Percentiles rank a stretch among this genome's conserved stretches.
Evolutionary conservation across 1,140 invertebrate species (phyloP).

Genomic region (Subanguina moxae): DNA sequence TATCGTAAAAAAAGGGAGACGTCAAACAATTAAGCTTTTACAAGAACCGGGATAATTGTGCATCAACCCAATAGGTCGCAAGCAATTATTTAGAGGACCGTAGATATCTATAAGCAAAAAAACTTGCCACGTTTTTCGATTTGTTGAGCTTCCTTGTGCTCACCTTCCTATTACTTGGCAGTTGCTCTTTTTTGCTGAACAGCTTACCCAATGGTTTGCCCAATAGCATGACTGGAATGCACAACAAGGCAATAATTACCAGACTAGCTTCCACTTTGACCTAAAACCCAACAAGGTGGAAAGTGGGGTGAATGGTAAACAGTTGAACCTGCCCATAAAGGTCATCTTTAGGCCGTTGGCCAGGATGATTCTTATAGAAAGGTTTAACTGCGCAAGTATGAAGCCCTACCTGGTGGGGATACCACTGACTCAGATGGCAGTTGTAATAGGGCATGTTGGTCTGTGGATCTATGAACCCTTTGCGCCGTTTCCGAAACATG

Average conservation of each 20-base stretch:
- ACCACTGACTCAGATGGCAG: conserved; percentile 55
- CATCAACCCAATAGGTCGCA: no score
- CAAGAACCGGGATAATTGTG: no score
- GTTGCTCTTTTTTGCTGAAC: not conserved
- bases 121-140: conserved; percentile 29
- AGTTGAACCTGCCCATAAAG: not conserved
- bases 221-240: conserved; percentile 85
- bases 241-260: conserved; percentile 72
- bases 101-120: not conserved
- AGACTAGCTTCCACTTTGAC: conserved; percentile 71
- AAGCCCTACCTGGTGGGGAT: conserved; percentile 57
- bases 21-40: no score
- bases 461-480: conserved; percentile 46
- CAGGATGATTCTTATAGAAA: no score
- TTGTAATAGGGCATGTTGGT: conserved; percentile 30
- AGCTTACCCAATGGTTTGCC: conserved; percentile 71
- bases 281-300: conserved; percentile 64
- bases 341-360: not conserved
- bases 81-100: no score
- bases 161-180: conserved; percentile 8
- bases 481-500: conserved; percentile 60
- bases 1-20: no score
- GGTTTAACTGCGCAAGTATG: no score
- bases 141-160: conserved; percentile 22
- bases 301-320: no score